Conservation (phyloP, 2,113 vertebrate species). For the Pipra filicauda region DNA sequence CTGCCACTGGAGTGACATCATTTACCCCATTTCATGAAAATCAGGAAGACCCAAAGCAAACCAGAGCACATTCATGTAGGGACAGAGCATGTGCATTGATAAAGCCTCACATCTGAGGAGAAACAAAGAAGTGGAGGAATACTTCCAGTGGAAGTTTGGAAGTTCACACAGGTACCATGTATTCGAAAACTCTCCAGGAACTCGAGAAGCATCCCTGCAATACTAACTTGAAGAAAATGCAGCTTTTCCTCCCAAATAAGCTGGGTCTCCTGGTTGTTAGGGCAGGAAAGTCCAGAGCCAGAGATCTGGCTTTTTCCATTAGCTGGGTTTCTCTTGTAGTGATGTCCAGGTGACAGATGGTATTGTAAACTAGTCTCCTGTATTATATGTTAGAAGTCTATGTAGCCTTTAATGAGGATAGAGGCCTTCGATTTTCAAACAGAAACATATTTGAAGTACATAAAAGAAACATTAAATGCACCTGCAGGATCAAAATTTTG, state of each 20-base stretch:
- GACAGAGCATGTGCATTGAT: background rate
- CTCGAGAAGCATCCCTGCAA: background rate
- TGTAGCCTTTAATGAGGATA: background rate
- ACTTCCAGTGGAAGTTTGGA: background rate
- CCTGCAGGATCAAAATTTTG: background rate
- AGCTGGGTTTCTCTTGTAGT: background rate
- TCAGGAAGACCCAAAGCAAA: background rate
- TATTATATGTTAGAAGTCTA: background rate
- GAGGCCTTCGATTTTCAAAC: conserved; percentile 32
- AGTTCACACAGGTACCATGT: background rate
- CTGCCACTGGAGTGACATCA: background rate
- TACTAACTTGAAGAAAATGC: background rate
- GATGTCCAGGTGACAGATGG: background rate
- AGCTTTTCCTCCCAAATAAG: background rate
- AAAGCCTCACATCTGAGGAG: background rate
- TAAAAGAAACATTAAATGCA: background rate
- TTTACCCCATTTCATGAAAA: background rate
- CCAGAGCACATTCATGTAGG: background rate
- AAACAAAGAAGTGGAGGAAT: background rate
- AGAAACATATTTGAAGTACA: background rate
- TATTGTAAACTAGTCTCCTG: background rate
- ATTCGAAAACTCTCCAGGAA: background rate
- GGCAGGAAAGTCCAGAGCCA: background rate
- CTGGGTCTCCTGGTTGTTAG: background rate
- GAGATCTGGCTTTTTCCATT: background rate